Evolutionary conservation across 1,140 invertebrate genomes (phyloP), one percentile per base, ranked within the genome.

Genomic region (Plutomurus gul): DNA sequence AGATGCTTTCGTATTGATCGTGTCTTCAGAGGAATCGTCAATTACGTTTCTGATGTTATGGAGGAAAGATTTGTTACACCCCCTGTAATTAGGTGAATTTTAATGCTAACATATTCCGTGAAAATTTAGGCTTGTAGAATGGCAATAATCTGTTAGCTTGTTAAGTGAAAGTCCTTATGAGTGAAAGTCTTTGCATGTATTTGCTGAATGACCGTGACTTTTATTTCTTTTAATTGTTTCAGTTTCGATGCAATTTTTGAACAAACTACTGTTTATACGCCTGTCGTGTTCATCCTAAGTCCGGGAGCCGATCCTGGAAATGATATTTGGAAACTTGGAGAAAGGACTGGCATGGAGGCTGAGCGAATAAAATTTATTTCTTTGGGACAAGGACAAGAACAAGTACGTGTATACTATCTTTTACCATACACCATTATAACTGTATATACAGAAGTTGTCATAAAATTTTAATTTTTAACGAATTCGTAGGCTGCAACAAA

Each of bases 341-440:
- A 95, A 60, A 87, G 87, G 87, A 78, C 89, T 87, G 92, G 92
- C 20, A 92, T 90, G 83, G 91, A 91, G 1, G 90, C 90, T 49
- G 91, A 90, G 75, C 92, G 91, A 84, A 93, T 96, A 81, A 91
- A 92, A 84, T 93, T 93, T 84, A 88, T 96, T 10, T 96, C 95
- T 0, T 89, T 96, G 27, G 95, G 95, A 4, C 94, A 96, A 87
- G 94, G 94, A 0, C 95, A 96, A 87, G 95, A 96, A 85, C 90
- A 91, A 85, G 92, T 91, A 82, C 27, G 13, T 10, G 1, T 20
- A 33, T 37, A 47, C 20, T 7, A 10, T 16, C 6, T 8, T 6
- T 51, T 20, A 71, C 18, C 5, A 76, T 56, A 18, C 25, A 76
- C 30, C 13, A 76, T 49, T 4, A 36, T 46, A n/a, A 22, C 13